Evolutionary conservation across 2,113 vertebrate species (phyloP).

Genomic region (Syrmaticus mikado): DNA sequence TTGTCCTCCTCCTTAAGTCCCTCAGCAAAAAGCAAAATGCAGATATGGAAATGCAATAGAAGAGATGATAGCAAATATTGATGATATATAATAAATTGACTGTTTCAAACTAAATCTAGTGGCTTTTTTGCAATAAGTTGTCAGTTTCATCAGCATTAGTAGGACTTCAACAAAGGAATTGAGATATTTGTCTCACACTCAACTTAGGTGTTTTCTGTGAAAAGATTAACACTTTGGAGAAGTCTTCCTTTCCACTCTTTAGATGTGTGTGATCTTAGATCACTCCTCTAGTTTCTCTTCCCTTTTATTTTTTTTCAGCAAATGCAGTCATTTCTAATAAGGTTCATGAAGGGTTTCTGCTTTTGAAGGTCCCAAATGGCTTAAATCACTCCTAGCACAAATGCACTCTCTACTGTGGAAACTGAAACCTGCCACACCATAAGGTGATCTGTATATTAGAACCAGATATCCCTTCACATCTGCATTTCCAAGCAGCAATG

Average conservation of each 20-base stretch:
- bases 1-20: not conserved
- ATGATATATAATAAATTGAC: not conserved
- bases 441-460: conserved; percentile 73
- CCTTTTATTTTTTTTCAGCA: conserved; percentile 33
- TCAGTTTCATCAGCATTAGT: not conserved
- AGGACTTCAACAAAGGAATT: not conserved
- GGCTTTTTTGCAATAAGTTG: not conserved
- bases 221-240: conserved; percentile 41
- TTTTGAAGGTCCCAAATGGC: conserved; percentile 75
- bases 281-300: conserved; percentile 39
- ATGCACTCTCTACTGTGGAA: conserved; percentile 73
- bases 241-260: conserved; percentile 21
- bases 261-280: conserved; percentile 63
- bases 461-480: conserved; percentile 67
- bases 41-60: not conserved
- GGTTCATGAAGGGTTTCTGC: conserved; percentile 60
- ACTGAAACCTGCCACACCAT: conserved; percentile 72
- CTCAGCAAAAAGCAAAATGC: not conserved
- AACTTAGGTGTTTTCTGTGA: not conserved
- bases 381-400: conserved; percentile 70
- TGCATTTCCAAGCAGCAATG: conserved; percentile 53
- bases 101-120: not conserved
- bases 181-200: not conserved
- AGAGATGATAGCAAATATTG: not conserved
- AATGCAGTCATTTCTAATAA: conserved; percentile 72